Percentiles rank a stretch among this genome's conserved stretches.
Conservation (phyloP, 92 coral and sea anemone species). For the Palythoa heliodiscus region DNA sequence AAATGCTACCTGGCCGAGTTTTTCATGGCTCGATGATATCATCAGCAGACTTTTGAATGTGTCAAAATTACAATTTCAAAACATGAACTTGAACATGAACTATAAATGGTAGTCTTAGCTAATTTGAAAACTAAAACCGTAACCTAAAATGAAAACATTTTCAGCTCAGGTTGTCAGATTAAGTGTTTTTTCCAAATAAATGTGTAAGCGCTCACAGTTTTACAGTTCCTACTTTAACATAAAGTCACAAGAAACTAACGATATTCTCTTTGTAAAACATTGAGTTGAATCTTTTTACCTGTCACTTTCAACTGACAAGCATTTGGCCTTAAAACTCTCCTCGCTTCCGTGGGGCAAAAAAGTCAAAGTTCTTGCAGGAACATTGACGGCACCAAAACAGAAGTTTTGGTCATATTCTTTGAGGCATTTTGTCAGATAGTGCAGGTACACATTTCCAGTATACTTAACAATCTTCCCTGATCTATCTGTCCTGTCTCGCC, state of each 20-base stretch:
- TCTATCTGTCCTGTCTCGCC: slow-evolving; percentile 57
- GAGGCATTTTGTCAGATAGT: slow-evolving; percentile 60
- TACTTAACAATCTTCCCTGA: slow-evolving; percentile 59
- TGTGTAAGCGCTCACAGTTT: not conserved
- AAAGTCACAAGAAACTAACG: not conserved
- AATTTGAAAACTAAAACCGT: not conserved
- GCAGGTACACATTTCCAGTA: slow-evolving; percentile 65
- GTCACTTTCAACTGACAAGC: slow-evolving; percentile 46
- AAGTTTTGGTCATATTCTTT: slow-evolving; percentile 44
- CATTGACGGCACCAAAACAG: slow-evolving; percentile 7
- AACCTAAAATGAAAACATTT: no score
- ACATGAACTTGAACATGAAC: slow-evolving; percentile 10
- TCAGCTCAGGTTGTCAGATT: not conserved
- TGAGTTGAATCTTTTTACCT: not conserved
- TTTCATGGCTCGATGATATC: no score
- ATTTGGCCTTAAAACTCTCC: slow-evolving; percentile 50
- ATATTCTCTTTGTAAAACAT: slow-evolving; percentile 8
- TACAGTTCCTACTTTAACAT: not conserved
- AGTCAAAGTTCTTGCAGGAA: slow-evolving; percentile 45
- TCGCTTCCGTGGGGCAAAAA: slow-evolving; percentile 52
- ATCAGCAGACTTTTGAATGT: not conserved
- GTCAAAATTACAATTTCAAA: not conserved
- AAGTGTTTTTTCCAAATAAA: not conserved
- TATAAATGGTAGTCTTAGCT: not conserved
- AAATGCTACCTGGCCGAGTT: no score